These are phyloP conservation scores for Myzus persicae DNA, from an alignment of 1,140 invertebrate species.

Conservation along the genomic window DNA sequence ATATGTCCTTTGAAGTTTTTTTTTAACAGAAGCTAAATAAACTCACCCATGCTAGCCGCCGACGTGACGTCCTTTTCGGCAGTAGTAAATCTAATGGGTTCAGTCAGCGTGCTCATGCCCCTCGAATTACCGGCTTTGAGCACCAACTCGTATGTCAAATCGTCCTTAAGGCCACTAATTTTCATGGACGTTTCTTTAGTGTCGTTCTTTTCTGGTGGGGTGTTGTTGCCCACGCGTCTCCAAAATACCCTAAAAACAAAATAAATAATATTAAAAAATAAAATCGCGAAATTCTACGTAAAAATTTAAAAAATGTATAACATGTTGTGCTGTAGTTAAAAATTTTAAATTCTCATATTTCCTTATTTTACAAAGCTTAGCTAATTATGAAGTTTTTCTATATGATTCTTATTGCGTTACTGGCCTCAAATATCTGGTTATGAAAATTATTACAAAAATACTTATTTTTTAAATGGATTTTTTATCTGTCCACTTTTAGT, in stretches of 20 bases:
- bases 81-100: constrained; percentile 76
- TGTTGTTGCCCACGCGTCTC: constrained; percentile 65
- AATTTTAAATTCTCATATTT: background rate
- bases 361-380: background rate
- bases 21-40: constrained; percentile 38
- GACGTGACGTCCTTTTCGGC: constrained; percentile 73
- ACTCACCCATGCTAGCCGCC: constrained; percentile 69
- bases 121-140: constrained; percentile 82
- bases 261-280: background rate
- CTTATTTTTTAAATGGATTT: background rate
- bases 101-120: constrained; percentile 78
- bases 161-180: constrained; percentile 75
- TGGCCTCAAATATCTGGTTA: background rate
- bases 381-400: background rate
- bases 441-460: background rate
- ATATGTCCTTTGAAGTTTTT: background rate
- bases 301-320: background rate
- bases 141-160: constrained; percentile 78
- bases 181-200: constrained; percentile 74
- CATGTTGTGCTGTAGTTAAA: background rate
- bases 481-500: background rate
- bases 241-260: constrained; percentile 66
- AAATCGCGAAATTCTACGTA: background rate
- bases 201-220: constrained; percentile 73
- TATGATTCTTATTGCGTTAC: background rate